phyloP scores from a whole-genome alignment of 2,888 invertebrate genomes.

The Dorcus parallelipipedus region DNA sequence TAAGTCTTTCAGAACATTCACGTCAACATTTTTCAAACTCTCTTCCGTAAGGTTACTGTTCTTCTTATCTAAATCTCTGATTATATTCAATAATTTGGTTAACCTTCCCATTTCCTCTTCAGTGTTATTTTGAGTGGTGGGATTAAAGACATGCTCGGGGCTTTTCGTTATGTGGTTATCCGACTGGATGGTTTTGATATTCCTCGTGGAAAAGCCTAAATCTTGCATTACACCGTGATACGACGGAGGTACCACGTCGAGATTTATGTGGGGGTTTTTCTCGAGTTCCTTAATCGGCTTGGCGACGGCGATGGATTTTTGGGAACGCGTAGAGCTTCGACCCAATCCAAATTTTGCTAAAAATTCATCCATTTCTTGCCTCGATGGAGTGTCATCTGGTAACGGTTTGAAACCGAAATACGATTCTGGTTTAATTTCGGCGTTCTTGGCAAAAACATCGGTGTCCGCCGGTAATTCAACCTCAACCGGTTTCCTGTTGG shows the following conservation, averaged over 20 bases:
- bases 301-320: conserved; percentile 19
- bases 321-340: conserved; percentile 27
- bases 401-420: conserved; percentile 47
- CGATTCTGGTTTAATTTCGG: conserved; percentile 39
- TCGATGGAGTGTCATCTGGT: conserved; percentile 37
- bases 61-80: conserved; percentile 47
- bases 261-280: conserved; percentile 34
- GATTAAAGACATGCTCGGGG: conserved; percentile 38
- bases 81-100: conserved; percentile 50
- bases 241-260: conserved; percentile 44
- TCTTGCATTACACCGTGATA: conserved; percentile 40
- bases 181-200: conserved; percentile 15
- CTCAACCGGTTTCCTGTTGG: conserved; percentile 23
- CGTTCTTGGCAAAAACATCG: conserved; percentile 9
- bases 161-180: conserved; percentile 15
- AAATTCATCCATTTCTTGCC: conserved; percentile 44
- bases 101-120: conserved; percentile 54
- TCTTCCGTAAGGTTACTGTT: conserved; percentile 48
- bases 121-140: conserved; percentile 36
- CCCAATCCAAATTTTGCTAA: conserved; percentile 44
- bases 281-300: conserved; percentile 18
- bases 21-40: conserved; percentile 46
- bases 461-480: not conserved
- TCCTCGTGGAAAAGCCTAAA: conserved; percentile 37
- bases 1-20: conserved; percentile 40